Evolutionary conservation across 2,888 invertebrate genomes (phyloP), one percentile per base, ranked within the genome.

Genomic region (Cepaea hortensis): DNA sequence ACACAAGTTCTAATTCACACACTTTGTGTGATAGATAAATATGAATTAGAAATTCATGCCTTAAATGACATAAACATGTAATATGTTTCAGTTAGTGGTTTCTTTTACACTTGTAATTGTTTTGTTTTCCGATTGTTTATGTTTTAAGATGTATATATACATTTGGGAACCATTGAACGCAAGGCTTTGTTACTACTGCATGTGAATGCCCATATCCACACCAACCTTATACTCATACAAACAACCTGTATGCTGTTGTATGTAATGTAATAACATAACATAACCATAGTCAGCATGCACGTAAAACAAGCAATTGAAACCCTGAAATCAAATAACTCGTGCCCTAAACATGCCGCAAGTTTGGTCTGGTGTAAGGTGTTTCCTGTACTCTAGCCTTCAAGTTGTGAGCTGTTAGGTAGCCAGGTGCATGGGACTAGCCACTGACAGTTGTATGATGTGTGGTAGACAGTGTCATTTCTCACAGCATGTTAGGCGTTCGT

Each of bases 171-270:
- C 55, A 55, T 55, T 55, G 55, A 55, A 55, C 55, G 6, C 55
- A 11, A 55, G 55, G 55, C 55, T 55, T 77, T 55, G 55, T 77
- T 20, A 77, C 55, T 55, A 77, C 77, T 77, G 77, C 77, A 77
- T 77, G 77, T 55, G n/a, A 18, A 50, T 55, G 0, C 50, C 23
- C 55, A 77, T n/a, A 77, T 77, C 11, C 11, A 77, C 20, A 61
- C 77, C 77, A 55, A 3, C 55, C 6, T 76, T n/a, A 20, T 23
- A 55, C n/a, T 6, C 3, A 55, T 55, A 11, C 6, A 55, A 55
- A 55, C 11, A 55, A 55, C 2, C 55, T 11, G 11, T 55, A 55
- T 55, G 11, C 55, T 55, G 7, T 55, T 55, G 55, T 55, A 55
- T 55, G 55, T 55, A 35, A 11, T 55, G 55, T 55, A 55, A 55